Evolutionary conservation across 2,797 vertebrate genomes (phyloP), one percentile per base, ranked within the genome.

Genomic region (Chelon labrosus): DNA sequence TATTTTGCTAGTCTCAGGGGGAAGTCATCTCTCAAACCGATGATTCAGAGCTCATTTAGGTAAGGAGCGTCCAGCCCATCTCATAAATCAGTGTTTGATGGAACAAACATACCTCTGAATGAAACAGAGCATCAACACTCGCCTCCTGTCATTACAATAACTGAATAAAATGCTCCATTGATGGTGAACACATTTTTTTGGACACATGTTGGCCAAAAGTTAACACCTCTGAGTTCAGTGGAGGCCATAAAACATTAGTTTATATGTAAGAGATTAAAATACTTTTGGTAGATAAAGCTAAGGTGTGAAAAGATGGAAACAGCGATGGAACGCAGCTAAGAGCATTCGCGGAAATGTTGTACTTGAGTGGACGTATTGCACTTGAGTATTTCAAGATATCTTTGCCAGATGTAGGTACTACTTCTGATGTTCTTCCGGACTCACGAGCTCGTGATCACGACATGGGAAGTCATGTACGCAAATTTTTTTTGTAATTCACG

Each of bases 61-160:
- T 77, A 84, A 86, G 80, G 80, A 81, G 74, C 68, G 70, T 56
- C 69, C 77, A 70, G 68, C 73, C 65, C 70, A 82, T 84, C 71
- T 81, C 87, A 79, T 94, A 89, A 93, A 92, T 93, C 91, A 84
- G 71, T n/a, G 20, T 88, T 85, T 86, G 86, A 93, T 92, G 89
- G 89, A 92, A 90, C 91, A 92, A 92, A 91, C 89, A 89, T 81
- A 83, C 84, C 79, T 88, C 73, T 39, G 70, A 82, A 85, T 75
- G 73, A 79, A 82, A 70, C 77, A 54, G 38, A 76, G 66, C 65
- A 50, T 64, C 60, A 16, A 74, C 60, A 56, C 71, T 67, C 70
- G 31, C 82, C 44, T 68, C 73, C 55, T 12, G 39, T 35, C 54
- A 52, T 65, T 63, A 57, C 53, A 79, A 44, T 50, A 63, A 79